Evolutionary conservation across 1,140 invertebrate genomes (phyloP), one percentile per base, ranked within the genome.

Genomic region (Diorhabda elongata): DNA sequence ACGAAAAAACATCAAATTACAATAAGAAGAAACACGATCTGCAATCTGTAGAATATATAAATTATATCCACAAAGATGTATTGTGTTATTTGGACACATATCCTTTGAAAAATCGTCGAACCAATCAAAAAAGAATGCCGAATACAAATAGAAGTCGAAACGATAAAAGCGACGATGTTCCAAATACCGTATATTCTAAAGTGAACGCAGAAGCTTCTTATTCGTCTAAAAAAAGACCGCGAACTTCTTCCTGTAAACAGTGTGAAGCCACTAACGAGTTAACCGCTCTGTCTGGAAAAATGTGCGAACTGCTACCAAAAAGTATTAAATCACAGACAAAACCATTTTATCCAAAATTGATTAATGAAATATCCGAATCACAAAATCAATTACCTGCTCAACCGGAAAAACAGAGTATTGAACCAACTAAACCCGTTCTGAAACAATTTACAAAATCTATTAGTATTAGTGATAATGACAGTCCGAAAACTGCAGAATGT

Each of bases 41-140:
- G 4, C 63, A 63, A 8, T 71, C 69, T 4, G 61, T 73, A 4
- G 72, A 73, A 58, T 73, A 73, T 47, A 52, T 67, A 26, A 71
- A 67, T 58, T 73, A 73, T 52, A 69, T 73, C 4, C 69, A 44
- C n/a, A 69, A 64, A 58, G 69, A 71, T 61, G 67, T 71, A 9
- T 45, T 73, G 26, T 67, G 69, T 41, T 71, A 60, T 42, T 59
- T 73, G 60, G 67, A 73, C 43, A 63, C 70, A n/a, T 67, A 58
- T 69, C 42, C 69, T 26, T 71, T 71, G 69, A 67, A 67, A 60
- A 52, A 52, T 52, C 45, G 47, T 52, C 26, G 26, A 26, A 26
- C 26, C 0, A 11, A 47, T 2, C 59, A 60, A 42, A 67, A 59
- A 45, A 43, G 45, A 9, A 58, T 43, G 41, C 65, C 65, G 2